Base-by-base conservation (phyloP, 1,140 invertebrate species). In the Drosophila suzukii region DNA sequence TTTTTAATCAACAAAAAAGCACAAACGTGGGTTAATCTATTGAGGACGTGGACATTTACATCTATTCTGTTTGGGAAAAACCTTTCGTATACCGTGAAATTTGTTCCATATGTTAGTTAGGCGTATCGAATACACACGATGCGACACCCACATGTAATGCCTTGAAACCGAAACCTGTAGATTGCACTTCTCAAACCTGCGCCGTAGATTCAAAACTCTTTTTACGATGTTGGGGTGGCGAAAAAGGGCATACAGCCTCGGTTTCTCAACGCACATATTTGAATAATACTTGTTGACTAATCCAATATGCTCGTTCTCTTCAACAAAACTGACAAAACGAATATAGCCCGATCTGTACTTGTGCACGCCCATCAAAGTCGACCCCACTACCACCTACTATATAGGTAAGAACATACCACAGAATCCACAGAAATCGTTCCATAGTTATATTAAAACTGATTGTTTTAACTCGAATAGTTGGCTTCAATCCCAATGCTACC, bases 401-500 rank as follows among this genome's bases (percentile, higher is more conserved):
- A 96, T 98, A 66, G 94, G 96, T 96, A 93, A 93, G 93, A n/a
- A n/a, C n/a, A n/a, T n/a, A n/a, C n/a, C n/a, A n/a, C n/a, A n/a
- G n/a, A n/a, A n/a, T n/a, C n/a, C n/a, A 12, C 8, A 13, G 13
- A 20, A 34, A 10, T 50, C 4, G 1, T 51, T 17, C 2, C 2
- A 12, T 41, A 61, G 6, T 32, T 32, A 1, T 10, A 8, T 15
- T 7, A 8, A 1, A 32, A 11, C 7, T 49, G 10, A 30, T 27
- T 38, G 27, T 56, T 17, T 12, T 36, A 32, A 49, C 44, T 27
- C n/a, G 91, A 11, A 11, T 24, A 98, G 97, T 97, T 85, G 97
- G 96, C 62, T 99, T 98, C 93, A 94, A 97, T 92, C 98, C 99
- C 6, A 98, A 98, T 92, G 97, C 98, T 2, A 96, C 96, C 3